These are phyloP conservation scores for Athene noctua DNA, from an alignment of 2,113 vertebrate genomes.

Conservation along the genomic window DNA sequence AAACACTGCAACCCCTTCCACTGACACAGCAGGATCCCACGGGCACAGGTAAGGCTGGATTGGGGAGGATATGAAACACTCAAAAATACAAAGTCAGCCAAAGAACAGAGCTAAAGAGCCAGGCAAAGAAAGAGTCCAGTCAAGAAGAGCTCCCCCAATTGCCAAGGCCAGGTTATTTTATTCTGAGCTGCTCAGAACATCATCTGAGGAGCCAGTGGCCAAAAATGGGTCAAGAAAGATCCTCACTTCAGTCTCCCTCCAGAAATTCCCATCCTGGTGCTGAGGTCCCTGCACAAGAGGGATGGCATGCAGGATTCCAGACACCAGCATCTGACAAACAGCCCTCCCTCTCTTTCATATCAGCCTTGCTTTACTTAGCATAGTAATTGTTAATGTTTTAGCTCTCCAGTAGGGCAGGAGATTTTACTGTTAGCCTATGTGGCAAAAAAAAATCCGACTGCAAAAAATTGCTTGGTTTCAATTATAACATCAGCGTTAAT, in stretches of 20 bases:
- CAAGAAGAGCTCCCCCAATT: not conserved
- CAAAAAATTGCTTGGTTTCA: not conserved
- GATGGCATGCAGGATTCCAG: not conserved
- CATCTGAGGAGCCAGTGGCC: not conserved
- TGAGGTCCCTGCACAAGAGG: not conserved
- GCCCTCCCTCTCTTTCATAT: not conserved
- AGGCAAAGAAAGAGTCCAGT: not conserved
- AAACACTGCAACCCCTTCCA: not conserved
- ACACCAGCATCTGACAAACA: not conserved
- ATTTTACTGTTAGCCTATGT: not conserved
- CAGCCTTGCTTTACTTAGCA: not conserved
- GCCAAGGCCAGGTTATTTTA: not conserved
- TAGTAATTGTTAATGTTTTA: not conserved
- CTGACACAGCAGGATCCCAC: not conserved
- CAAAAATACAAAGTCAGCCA: not conserved
- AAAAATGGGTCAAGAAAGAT: not conserved
- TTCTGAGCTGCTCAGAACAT: not conserved
- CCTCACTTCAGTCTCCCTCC: not conserved
- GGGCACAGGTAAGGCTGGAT: not conserved
- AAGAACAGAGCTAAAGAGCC: not conserved
- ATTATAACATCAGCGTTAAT: not conserved
- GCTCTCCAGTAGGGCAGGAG: not conserved
- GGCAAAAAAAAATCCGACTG: conserved; percentile 21
- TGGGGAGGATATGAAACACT: not conserved
- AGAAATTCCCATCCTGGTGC: not conserved